These are phyloP conservation scores for Nezara viridula DNA, from an alignment of 2,888 invertebrate genomes.

Conservation along the genomic window DNA sequence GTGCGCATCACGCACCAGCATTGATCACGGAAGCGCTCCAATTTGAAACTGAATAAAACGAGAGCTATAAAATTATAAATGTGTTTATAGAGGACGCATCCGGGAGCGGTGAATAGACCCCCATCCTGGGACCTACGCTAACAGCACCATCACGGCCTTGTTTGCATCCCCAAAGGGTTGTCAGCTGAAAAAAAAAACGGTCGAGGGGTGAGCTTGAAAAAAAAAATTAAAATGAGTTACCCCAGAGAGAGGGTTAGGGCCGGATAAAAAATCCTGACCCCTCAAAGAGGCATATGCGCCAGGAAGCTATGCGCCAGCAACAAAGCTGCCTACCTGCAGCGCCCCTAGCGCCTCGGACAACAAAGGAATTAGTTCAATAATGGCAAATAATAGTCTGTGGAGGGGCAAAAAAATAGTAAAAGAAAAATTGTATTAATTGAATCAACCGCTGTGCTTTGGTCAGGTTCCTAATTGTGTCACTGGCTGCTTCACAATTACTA, in stretches of 20 bases:
- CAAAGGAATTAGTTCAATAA: constrained; percentile 57
- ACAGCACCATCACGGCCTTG: constrained; percentile 54
- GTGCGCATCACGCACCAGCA: neutral
- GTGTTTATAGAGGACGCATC: constrained; percentile 55
- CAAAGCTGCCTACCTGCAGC: constrained; percentile 39
- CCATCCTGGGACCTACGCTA: constrained; percentile 33
- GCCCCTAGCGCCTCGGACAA: constrained; percentile 46
- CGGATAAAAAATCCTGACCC: constrained; percentile 45
- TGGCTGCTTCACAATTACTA: neutral
- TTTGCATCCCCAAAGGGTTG: constrained; percentile 59
- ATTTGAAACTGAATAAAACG: constrained; percentile 52
- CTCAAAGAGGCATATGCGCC: constrained; percentile 49
- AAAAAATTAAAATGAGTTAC: constrained; percentile 59
- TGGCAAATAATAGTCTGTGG: constrained; percentile 40
- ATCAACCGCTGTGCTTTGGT: constrained; percentile 56
- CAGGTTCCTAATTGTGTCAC: constrained; percentile 47
- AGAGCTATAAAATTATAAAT: constrained; percentile 58
- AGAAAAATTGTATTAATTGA: constrained; percentile 56
- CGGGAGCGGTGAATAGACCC: constrained; percentile 50
- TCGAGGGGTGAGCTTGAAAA: constrained; percentile 53
- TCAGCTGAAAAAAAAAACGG: constrained; percentile 51
- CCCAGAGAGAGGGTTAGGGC: constrained; percentile 54
- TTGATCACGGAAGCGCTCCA: constrained; percentile 54
- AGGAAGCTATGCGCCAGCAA: constrained; percentile 46
- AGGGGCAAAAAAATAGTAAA: constrained; percentile 30